Evolutionary conservation across 2,888 invertebrate genomes (phyloP), one percentile per base, ranked within the genome.

Genomic region (Ormyrus nitidulus): DNA sequence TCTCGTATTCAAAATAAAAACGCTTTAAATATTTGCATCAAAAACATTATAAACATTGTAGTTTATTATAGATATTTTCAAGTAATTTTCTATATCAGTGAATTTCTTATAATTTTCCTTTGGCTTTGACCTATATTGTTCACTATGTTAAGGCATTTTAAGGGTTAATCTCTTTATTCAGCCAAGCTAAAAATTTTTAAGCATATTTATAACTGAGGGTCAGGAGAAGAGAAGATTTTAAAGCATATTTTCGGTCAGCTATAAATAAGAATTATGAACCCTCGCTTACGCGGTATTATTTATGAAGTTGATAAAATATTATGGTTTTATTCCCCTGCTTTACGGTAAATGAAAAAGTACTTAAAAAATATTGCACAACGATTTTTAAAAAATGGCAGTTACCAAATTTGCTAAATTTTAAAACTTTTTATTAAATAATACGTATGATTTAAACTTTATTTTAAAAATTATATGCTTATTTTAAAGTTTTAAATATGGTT

Each of bases 251-350:
- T 71, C 59, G 49, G 6, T 10, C 19, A 19, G 46, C 54, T 69
- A 56, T 69, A 69, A 69, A 69, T 69, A 69, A 56, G 10, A 34
- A 69, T 46, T 11, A n/a, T 9, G n/a, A n/a, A 54, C 69, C 69
- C 56, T 44, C 54, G 5, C 13, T 1, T 10, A 44, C 11, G 11
- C 11, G 4, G 11, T 62, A 8, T 46, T 10, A 46, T 62, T 46
- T 62, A 6, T 62, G 10, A 46, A 62, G 44, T 46, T 62, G 9
- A 9, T 11, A 3, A 2, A 62, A 46, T 6, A 6, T 34, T 34
- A 34, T 34, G 34, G 34, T 34, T 34, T 34, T 34, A 34, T 34
- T 34, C 34, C 34, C 34, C 34, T 34, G 34, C 34, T 34, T 34
- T 34, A 13, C 7, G 44, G 59, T 19, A 59, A 77, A 77, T 62